Evolutionary conservation across 2,113 vertebrate species (phyloP).

Genomic region (Macquaria ambigua): DNA sequence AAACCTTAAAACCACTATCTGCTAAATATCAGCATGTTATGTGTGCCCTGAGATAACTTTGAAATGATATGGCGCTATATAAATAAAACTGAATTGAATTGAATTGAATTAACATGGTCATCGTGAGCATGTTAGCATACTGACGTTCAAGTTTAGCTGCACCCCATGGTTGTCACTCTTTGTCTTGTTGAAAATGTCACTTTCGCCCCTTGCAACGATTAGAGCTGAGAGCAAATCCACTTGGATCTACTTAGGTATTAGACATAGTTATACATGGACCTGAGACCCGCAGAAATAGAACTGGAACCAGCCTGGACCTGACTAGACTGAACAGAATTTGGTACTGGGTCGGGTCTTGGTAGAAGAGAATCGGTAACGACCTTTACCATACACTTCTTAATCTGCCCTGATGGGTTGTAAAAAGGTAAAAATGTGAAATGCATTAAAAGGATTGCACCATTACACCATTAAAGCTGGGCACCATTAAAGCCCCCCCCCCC

Average conservation of each 20-base stretch:
- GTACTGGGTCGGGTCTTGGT: not conserved
- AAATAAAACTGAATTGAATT: too few species aligned
- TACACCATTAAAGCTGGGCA: too few species aligned
- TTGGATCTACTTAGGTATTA: not conserved
- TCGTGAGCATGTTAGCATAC: too few species aligned
- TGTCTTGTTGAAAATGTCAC: not conserved
- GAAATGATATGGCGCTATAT: too few species aligned
- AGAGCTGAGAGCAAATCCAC: not conserved
- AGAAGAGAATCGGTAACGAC: not conserved
- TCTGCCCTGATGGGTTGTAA: constrained; percentile 13
- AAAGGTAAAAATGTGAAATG: constrained; percentile 22
- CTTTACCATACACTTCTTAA: constrained; percentile 17
- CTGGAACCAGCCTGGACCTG: not conserved
- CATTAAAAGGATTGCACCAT: constrained; percentile 12
- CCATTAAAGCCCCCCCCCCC: too few species aligned
- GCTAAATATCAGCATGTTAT: not conserved
- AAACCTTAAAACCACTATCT: too few species aligned
- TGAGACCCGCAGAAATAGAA: not conserved
- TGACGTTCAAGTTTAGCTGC: too few species aligned
- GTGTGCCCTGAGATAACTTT: too few species aligned
- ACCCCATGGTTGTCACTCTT: not conserved
- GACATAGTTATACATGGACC: not conserved
- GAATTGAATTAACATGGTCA: too few species aligned
- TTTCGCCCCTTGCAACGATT: not conserved
- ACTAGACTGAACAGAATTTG: not conserved